Evolutionary conservation across 2,797 vertebrate species (phyloP).

Genomic region (Hyperoplus lanceolatus): DNA sequence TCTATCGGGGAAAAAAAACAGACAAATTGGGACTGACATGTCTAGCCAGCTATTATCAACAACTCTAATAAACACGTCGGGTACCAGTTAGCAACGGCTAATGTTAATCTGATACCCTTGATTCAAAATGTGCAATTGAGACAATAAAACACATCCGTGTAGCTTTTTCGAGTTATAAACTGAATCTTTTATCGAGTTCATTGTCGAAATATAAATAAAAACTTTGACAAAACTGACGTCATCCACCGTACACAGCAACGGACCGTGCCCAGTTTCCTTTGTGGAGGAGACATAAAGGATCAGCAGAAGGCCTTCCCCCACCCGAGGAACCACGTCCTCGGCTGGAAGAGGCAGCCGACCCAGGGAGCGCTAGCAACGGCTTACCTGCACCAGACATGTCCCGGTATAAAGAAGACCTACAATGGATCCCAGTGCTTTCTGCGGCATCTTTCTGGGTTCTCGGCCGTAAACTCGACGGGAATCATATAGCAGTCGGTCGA

Average conservation of each 20-base stretch:
- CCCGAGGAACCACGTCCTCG: slow-evolving; percentile 76
- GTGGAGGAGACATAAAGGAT: slow-evolving; percentile 78
- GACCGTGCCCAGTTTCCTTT: slow-evolving; percentile 73
- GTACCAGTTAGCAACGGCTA: slow-evolving; percentile 72
- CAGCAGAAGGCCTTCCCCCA: slow-evolving; percentile 75
- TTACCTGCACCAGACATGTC: slow-evolving; percentile 88
- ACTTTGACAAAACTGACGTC: slow-evolving; percentile 77
- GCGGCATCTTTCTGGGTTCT: slow-evolving; percentile 85
- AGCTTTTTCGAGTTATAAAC: background rate
- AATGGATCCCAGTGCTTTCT: slow-evolving; percentile 86
- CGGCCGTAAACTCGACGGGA: slow-evolving; percentile 72
- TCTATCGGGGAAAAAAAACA: background rate
- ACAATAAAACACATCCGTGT: background rate
- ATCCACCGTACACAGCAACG: slow-evolving; percentile 37
- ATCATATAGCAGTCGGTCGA: slow-evolving; percentile 79
- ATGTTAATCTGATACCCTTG: slow-evolving; percentile 51
- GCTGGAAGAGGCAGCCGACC: slow-evolving; percentile 51
- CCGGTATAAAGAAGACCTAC: slow-evolving; percentile 86
- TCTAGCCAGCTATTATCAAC: slow-evolving; percentile 32
- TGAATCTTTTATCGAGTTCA: background rate
- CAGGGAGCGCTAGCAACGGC: slow-evolving; percentile 47
- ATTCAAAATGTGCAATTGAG: slow-evolving; percentile 25
- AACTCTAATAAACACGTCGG: slow-evolving; percentile 63
- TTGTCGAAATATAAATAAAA: slow-evolving; percentile 51
- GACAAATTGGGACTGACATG: background rate